phyloP scores from a whole-genome alignment of 2,888 invertebrate species.

The Andrena haemorrhoa region DNA sequence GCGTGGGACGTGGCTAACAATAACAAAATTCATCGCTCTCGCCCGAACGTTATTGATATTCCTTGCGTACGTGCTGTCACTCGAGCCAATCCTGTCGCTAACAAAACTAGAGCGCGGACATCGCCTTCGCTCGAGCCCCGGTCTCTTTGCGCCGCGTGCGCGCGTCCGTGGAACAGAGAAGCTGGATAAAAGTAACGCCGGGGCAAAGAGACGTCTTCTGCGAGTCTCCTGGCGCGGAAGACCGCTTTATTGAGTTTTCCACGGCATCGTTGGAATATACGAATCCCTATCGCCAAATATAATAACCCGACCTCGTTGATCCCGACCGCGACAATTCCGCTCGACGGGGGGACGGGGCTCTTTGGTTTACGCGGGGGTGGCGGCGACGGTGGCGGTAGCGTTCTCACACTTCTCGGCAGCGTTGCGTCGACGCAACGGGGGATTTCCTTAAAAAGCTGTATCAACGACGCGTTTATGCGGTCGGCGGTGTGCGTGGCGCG shows the following conservation, averaged over 20 bases:
- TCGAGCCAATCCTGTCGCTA: background rate
- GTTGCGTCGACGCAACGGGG: background rate
- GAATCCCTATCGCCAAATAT: conserved; percentile 45
- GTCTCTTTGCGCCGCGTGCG: background rate
- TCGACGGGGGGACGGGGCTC: background rate
- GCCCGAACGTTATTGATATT: conserved; percentile 17
- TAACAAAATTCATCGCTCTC: conserved; percentile 38
- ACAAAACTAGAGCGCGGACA: background rate
- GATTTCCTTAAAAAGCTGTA: conserved; percentile 51
- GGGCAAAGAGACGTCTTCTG: background rate
- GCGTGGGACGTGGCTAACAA: conserved; percentile 34
- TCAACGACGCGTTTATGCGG: conserved; percentile 29
- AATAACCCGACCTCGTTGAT: conserved; percentile 45
- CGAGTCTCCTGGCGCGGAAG: conserved; percentile 14
- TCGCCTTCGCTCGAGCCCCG: background rate
- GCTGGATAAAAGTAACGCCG: conserved; percentile 4
- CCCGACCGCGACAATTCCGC: conserved; percentile 39
- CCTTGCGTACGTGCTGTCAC: background rate
- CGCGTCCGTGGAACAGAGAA: background rate
- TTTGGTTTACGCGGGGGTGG: background rate
- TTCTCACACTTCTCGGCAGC: background rate
- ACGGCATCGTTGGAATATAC: background rate
- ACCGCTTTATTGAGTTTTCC: conserved; percentile 55
- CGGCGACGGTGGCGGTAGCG: background rate
- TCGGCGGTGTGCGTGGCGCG: conserved; percentile 1